These are phyloP conservation scores for Chromobotia macracanthus DNA, from an alignment of 2,797 vertebrate species.

Conservation along the genomic window DNA sequence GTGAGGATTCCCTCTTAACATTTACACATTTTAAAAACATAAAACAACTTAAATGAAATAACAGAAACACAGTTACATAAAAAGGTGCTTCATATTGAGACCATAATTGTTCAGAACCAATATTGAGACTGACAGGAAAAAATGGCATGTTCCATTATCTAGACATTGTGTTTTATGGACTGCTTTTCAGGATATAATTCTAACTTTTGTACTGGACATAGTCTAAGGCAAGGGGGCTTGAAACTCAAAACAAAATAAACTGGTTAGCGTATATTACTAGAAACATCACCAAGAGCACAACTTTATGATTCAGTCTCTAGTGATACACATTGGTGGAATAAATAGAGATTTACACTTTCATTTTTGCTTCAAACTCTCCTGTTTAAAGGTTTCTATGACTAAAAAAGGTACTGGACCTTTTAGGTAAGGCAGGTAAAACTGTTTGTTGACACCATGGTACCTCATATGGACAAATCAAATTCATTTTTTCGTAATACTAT, in stretches of 20 bases:
- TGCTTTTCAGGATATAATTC: conserved; percentile 31
- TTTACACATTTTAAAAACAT: conserved; percentile 34
- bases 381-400: conserved; percentile 11
- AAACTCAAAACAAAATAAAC: conserved; percentile 60
- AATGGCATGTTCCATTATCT: conserved; percentile 44
- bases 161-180: not conserved
- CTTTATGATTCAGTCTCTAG: conserved; percentile 1
- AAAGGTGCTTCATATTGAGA: conserved; percentile 62
- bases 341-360: conserved; percentile 7
- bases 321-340: not conserved
- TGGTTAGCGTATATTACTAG: conserved; percentile 5
- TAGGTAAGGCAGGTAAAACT: conserved; percentile 31
- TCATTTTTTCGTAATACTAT: conserved; percentile 45
- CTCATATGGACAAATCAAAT: not conserved
- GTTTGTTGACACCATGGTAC: not conserved
- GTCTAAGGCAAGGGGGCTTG: conserved; percentile 51
- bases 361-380: conserved; percentile 11
- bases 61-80: conserved; percentile 52
- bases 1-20: conserved; percentile 28
- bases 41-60: conserved; percentile 23
- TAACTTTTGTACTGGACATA: conserved; percentile 30
- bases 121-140: conserved; percentile 20
- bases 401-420: conserved; percentile 11
- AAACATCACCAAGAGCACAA: conserved; percentile 24
- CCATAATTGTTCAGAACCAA: conserved; percentile 38